Evolutionary conservation across 2,888 invertebrate species (phyloP).

Genomic region (Lydus trimaculatus): DNA sequence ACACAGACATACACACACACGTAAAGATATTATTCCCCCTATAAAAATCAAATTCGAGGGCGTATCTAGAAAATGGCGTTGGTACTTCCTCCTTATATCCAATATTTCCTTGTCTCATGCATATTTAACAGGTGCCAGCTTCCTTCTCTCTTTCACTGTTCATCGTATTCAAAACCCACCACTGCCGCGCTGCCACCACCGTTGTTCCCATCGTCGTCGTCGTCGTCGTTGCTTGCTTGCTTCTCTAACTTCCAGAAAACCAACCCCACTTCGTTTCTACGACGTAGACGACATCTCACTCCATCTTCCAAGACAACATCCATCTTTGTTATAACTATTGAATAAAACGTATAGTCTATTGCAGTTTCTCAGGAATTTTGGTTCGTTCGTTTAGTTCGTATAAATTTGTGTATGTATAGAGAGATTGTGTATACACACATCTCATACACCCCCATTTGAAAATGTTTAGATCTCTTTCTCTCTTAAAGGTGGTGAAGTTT

Average conservation of each 20-base stretch:
- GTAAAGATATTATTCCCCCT: slow-evolving; percentile 2
- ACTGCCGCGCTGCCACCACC: slow-evolving; percentile 7
- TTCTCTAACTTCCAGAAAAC: slow-evolving; percentile 8
- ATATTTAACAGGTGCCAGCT: slow-evolving; percentile 57
- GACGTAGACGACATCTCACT: slow-evolving; percentile 31
- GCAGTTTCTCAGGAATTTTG: slow-evolving; percentile 28
- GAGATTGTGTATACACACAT: background rate
- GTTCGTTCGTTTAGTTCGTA: slow-evolving; percentile 2
- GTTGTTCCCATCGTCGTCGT: slow-evolving; percentile 3
- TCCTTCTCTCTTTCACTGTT: slow-evolving; percentile 34
- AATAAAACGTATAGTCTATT: slow-evolving; percentile 35
- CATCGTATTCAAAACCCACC: slow-evolving; percentile 13
- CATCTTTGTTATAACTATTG: slow-evolving; percentile 36
- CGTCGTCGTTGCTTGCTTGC: slow-evolving; percentile 18
- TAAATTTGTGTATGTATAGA: no score
- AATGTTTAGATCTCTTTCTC: slow-evolving; percentile 46
- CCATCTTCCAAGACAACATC: slow-evolving; percentile 41
- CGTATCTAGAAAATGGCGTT: slow-evolving; percentile 55
- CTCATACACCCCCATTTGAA: slow-evolving; percentile 9
- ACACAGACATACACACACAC: slow-evolving; percentile 14
- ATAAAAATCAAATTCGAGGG: slow-evolving; percentile 45
- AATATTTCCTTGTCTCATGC: slow-evolving; percentile 59
- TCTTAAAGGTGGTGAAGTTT: slow-evolving; percentile 54
- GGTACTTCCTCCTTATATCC: slow-evolving; percentile 58
- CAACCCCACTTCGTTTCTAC: slow-evolving; percentile 10